Conservation (phyloP, 2,888 invertebrate genomes). For the Brenthis hecate region DNA sequence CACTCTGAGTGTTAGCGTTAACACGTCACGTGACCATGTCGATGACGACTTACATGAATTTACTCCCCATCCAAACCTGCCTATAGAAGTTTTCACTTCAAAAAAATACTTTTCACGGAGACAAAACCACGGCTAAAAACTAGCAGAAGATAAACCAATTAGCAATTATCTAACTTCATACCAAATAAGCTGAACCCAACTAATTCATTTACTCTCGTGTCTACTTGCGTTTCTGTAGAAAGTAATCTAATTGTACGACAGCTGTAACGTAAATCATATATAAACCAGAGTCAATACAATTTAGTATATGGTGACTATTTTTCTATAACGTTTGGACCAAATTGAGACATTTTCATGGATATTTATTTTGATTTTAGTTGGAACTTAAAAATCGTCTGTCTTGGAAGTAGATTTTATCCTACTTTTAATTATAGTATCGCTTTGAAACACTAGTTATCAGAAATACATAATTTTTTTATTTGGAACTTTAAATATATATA, state of each 20-base stretch:
- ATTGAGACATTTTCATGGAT: not conserved
- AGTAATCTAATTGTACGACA: slow-evolving; percentile 16
- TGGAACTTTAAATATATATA: too few species aligned
- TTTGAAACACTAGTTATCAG: too few species aligned
- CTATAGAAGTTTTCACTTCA: not conserved
- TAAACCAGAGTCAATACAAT: slow-evolving; percentile 14
- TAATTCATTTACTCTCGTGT: slow-evolving; percentile 7
- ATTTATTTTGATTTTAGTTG: too few species aligned
- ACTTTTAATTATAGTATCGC: too few species aligned
- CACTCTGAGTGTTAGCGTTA: too few species aligned
- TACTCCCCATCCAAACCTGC: too few species aligned
- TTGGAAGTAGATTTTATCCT: too few species aligned
- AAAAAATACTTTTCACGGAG: not conserved
- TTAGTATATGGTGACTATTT: not conserved
- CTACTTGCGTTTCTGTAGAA: slow-evolving; percentile 5
- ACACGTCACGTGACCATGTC: too few species aligned
- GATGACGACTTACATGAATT: too few species aligned
- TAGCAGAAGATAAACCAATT: not conserved
- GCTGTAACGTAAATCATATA: slow-evolving; percentile 8
- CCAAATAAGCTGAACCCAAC: slow-evolving; percentile 7
- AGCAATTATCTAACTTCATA: slow-evolving; percentile 2
- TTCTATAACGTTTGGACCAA: not conserved
- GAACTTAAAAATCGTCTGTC: too few species aligned
- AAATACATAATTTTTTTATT: too few species aligned
- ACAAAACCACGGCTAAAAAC: not conserved